Evolutionary conservation across 1,140 invertebrate species (phyloP).

Genomic region (Cydia amplana): DNA sequence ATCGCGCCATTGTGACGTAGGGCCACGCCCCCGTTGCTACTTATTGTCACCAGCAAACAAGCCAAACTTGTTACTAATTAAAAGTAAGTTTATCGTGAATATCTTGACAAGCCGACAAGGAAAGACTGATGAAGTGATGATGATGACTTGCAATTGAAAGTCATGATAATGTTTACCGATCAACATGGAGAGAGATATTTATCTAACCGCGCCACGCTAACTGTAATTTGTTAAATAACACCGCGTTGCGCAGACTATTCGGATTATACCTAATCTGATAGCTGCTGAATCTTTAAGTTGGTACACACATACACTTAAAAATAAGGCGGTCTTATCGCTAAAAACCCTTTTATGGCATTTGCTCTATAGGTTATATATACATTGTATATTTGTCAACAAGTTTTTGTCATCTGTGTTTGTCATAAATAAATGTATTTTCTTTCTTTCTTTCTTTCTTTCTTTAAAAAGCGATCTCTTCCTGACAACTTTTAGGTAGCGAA

Average conservation of each 20-base stretch:
- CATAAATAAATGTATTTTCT: too few species aligned
- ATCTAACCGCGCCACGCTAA: too few species aligned
- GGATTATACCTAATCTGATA: neutral
- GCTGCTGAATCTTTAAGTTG: neutral
- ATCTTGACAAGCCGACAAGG: slow-evolving; percentile 22
- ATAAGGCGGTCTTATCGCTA: too few species aligned
- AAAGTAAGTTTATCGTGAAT: neutral
- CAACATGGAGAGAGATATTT: neutral
- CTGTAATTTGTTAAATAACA: neutral
- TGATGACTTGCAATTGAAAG: neutral
- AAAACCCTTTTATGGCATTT: too few species aligned
- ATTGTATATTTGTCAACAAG: too few species aligned
- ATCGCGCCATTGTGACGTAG: slow-evolving; percentile 26
- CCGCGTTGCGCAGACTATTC: neutral
- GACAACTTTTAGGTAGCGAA: too few species aligned
- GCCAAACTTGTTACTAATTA: slow-evolving; percentile 18
- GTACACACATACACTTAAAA: too few species aligned
- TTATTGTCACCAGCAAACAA: slow-evolving; percentile 5
- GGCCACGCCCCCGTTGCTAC: slow-evolving; percentile 6
- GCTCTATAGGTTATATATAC: too few species aligned
- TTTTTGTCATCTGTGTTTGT: too few species aligned
- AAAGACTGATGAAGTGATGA: slow-evolving; percentile 14
- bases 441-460: too few species aligned
- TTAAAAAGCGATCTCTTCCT: too few species aligned
- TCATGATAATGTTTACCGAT: slow-evolving; percentile 1